Base-by-base conservation (phyloP, 2,113 vertebrate genomes). In the Chelonoidis abingdonii region DNA sequence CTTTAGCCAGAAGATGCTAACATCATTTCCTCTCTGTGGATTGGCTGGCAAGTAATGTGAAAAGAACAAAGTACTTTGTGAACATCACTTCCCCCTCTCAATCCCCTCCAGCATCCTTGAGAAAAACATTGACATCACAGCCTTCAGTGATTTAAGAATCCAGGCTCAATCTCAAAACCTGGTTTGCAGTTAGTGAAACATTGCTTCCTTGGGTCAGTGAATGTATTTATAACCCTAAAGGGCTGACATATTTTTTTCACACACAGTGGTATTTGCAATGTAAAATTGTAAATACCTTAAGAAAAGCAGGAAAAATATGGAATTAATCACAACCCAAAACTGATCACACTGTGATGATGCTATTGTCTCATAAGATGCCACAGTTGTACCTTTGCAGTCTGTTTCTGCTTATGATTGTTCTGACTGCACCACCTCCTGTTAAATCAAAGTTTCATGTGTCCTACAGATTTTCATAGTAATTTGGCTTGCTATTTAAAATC, bases 1-100 rank as follows among this genome's bases (percentile, higher is more conserved):
- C 87, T 90, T 95, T 86, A 94, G 83, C 80, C 84, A 94, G 90
- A 93, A 94, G 86, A 89, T 93, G 47, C 76, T 94, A 89, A 35
- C 80, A 49, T 94, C 4, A 80, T 92, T 96, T 96, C 93, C 88
- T 95, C 69, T 91, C 86, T 96, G 10, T 88, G 79, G 54, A 83
- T n/a, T 92, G 59, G 22, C 24, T 84, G 4, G 1, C 75, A 79
- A 1, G 2, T 91, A 38, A 80, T 80, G 84, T 21, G 78, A 85
- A 84, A 92, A 5, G 3, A 86, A 5, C 31, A 17, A 81, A 79
- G 21, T 24, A 21, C 59, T 78, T 5, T 47, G 22, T 52, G 2
- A 27, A 52, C 6, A 13, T 31, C 7, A 31, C 56, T 52, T 24
- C 79, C 35, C 1, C 59, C 47, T 38, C 5, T 59, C 31, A 10